Evolutionary conservation across 30 jellyfish, hydroid and myxozoan species (phyloP), one percentile per base, ranked within the genome.

Genomic region (Mastigias papua): DNA sequence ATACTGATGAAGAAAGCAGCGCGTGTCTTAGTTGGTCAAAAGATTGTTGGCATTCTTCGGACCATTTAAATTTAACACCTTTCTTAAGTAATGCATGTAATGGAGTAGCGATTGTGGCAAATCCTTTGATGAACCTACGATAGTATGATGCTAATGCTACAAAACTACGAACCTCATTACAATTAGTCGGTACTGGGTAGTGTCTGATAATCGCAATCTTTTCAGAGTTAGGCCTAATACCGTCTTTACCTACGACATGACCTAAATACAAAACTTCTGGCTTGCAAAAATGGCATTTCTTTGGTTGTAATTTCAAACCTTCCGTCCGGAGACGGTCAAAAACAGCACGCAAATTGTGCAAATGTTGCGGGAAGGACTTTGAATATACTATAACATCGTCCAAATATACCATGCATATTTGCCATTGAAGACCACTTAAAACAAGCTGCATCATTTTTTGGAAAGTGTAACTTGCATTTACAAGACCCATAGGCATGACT

Each of bases 321-420:
- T 69, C 94, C 13, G 23, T 0, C 19, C 94, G 0, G 28, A 79
- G 79, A 7, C 88, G 61, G 23, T 88, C 88, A 33, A 80, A 64
- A 0, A 88, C 93, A 8, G 78, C 16, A 11, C 81, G 73, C 17
- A 88, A 69, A 34, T 69, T 37, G 3, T 48, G 46, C 17, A 88
- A 57, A 35, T 88, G 97, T 2, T 48, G 20, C 1, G 79, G 82
- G 31, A 80, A 78, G 11, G 80, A 65, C 28, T 79, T 79, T 37
- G 88, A 78, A 35, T 54, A 88, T 15, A 89, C 97, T 1, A 89
- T 89, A 6, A 79, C 83, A 71, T 89, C 90, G 70, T 89, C 97
- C 19, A 79, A 30, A 68, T 89, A 89, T 0, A 79, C 84, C 82
- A 89, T 34, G 63, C 84, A 73, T 25, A 57, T 69, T 58, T 89